Evolutionary conservation across 2,113 vertebrate genomes (phyloP), one percentile per base, ranked within the genome.

Genomic region (Bucco capensis): DNA sequence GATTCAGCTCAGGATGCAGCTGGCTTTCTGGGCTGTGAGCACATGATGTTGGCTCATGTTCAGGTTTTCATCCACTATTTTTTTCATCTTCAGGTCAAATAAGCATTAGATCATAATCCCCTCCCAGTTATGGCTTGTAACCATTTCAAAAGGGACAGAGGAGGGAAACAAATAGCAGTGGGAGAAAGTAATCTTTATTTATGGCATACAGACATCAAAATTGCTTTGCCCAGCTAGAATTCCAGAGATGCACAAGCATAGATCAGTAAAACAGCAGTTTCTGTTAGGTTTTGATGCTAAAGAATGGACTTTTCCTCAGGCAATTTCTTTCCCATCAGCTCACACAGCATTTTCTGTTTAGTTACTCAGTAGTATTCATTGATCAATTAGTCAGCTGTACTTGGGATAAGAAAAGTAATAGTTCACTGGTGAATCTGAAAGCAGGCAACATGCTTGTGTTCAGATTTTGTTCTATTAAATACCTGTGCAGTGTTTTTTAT

Each of bases 251-350:
- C 54, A 62, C 58, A 66, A 82, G 71, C 46, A 89, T 44, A 91
- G 78, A 90, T 91, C 91, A 89, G 91, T 85, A 92, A 94, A 94
- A 90, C 87, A 93, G 89, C 88, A 92, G 85, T 88, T 91, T 25
- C 69, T 92, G 17, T 30, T 88, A 83, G 49, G 19, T 71, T 92
- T 89, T 86, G 88, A 74, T 95, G 76, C 60, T 90, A 91, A 86
- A 88, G 69, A 91, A 94, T 88, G 65, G 79, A 90, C 90, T 94
- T 95, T 80, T 88, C 92, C 83, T 94, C 65, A 83, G 83, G 83
- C 88, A 57, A 83, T 95, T 96, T 92, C 85, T 91, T 80, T 49
- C 78, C 69, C 76, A 86, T 95, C 83, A 91, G 51, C 60, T 83
- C 83, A 93, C 79, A 67, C 79, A 95, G 69, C 65, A 92, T 94